Evolutionary conservation across 2,797 vertebrate genomes (phyloP).

Genomic region (Acanthis flammea): DNA sequence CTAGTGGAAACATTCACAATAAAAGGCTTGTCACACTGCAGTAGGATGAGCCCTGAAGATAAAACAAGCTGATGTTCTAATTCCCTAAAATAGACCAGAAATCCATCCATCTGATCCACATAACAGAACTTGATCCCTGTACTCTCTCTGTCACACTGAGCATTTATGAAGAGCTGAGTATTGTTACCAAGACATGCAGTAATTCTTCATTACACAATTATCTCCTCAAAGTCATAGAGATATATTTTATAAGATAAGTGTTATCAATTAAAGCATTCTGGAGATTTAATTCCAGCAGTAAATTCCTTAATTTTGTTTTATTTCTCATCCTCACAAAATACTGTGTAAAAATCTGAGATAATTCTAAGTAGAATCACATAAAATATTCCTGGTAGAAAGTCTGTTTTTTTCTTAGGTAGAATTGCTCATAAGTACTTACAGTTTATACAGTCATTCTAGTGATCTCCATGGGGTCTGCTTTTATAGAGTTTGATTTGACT

Average conservation of each 20-base stretch:
- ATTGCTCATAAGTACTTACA: constrained; percentile 27
- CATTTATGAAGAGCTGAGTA: not conserved
- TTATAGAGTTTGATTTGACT: constrained; percentile 59
- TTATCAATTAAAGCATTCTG: not conserved
- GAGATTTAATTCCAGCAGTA: not conserved
- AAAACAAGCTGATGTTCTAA: not conserved
- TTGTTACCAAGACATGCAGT: not conserved
- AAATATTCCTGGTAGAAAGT: not conserved
- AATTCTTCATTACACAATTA: not conserved
- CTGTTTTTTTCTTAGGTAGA: constrained; percentile 2
- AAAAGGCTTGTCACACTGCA: not conserved
- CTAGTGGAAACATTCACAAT: not conserved
- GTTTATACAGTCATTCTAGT: constrained; percentile 46
- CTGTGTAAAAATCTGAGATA: not conserved
- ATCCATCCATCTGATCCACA: not conserved
- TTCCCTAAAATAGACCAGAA: not conserved
- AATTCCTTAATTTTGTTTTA: not conserved
- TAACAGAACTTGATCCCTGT: not conserved
- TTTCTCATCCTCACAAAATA: not conserved
- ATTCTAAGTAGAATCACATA: constrained; percentile 4
- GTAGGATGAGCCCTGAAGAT: not conserved
- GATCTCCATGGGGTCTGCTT: constrained; percentile 54
- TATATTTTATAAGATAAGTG: not conserved
- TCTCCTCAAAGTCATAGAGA: not conserved
- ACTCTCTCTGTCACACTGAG: not conserved